Evolutionary conservation across 2,888 invertebrate species (phyloP).

Genomic region (Nipponacmea schrenckii): DNA sequence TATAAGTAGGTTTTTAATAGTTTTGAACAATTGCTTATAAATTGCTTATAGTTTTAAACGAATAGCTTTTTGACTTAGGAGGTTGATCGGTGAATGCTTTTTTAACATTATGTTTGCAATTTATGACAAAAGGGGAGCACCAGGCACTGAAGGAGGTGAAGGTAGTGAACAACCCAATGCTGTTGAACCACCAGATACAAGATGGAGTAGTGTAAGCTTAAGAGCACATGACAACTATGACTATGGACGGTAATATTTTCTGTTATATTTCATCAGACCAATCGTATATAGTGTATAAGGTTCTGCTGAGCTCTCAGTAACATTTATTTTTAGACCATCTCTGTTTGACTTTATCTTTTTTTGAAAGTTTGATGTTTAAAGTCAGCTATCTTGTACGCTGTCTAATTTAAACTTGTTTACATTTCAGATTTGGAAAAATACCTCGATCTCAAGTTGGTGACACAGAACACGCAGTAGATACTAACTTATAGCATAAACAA

Average conservation of each 20-base stretch:
- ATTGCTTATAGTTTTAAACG: no score
- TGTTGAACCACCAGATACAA: conserved; percentile 13
- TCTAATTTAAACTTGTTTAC: neutral
- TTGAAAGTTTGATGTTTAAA: no score
- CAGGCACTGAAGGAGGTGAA: no score
- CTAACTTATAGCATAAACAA: no score
- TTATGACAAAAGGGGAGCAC: no score
- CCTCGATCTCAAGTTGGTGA: conserved; percentile 13
- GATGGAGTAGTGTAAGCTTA: conserved; percentile 27
- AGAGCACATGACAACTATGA: conserved; percentile 30
- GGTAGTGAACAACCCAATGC: neutral
- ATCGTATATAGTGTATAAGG: conserved; percentile 1
- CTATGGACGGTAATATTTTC: conserved; percentile 22
- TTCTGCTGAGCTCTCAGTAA: neutral
- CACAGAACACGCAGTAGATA: neutral
- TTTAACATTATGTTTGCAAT: no score
- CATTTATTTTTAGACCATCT: neutral
- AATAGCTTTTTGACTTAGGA: no score
- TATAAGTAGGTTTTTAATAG: no score
- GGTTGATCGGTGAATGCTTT: no score
- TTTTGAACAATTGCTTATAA: no score
- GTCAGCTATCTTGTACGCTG: neutral
- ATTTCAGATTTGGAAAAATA: conserved; percentile 11
- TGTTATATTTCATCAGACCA: no score
- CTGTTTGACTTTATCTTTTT: neutral